Percentiles rank a stretch among this genome's conserved stretches.
These are phyloP conservation scores for Pyrrhia umbra DNA, from an alignment of 2,888 invertebrate species.

Conservation along the genomic window DNA sequence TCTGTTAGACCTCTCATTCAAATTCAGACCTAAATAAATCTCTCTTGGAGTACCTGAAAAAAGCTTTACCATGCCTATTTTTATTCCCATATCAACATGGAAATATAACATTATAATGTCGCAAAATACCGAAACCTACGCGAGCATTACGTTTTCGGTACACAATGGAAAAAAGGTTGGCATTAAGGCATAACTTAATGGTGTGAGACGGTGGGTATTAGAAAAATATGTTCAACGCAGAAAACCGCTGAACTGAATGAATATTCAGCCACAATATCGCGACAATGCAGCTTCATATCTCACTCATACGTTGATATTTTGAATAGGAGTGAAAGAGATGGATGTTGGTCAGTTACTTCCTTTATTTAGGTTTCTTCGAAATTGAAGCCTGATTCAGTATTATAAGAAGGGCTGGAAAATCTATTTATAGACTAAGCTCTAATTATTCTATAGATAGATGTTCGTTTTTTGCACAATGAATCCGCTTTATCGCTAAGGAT, in stretches of 20 bases:
- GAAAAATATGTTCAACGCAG: constrained; percentile 70
- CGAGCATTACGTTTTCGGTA: constrained; percentile 49
- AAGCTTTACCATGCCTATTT: constrained; percentile 29
- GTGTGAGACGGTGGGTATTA: constrained; percentile 69
- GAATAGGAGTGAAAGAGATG: constrained; percentile 18
- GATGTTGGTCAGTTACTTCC: constrained; percentile 18
- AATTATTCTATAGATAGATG: too few species aligned
- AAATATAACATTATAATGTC: constrained; percentile 59
- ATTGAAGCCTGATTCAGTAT: neutral
- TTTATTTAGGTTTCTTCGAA: constrained; percentile 1
- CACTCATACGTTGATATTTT: constrained; percentile 9
- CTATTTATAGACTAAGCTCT: too few species aligned
- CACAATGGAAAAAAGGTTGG: constrained; percentile 64
- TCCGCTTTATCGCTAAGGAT: too few species aligned
- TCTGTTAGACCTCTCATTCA: constrained; percentile 1
- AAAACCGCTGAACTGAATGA: constrained; percentile 66
- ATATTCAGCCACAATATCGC: constrained; percentile 57
- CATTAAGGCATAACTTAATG: constrained; percentile 75
- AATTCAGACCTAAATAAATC: constrained; percentile 42
- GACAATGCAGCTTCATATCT: constrained; percentile 43
- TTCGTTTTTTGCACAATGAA: too few species aligned
- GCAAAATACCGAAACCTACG: constrained; percentile 53
- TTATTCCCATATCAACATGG: constrained; percentile 48
- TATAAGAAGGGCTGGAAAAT: too few species aligned
- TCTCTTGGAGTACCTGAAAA: constrained; percentile 35